Evolutionary conservation across 92 coral and sea anemone species (phyloP).

Genomic region (Montipora capitata): DNA sequence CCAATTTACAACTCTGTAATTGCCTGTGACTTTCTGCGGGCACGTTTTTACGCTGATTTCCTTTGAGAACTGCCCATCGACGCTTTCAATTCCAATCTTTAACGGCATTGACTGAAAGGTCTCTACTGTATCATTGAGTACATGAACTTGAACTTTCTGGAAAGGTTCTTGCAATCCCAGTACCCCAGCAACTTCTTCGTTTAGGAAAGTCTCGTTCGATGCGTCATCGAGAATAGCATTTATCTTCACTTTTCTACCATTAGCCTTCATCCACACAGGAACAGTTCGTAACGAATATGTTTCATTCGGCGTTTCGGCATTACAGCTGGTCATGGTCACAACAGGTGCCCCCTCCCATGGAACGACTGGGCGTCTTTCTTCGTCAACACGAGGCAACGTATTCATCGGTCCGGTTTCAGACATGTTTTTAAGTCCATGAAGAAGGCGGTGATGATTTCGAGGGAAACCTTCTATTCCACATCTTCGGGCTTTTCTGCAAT

Average conservation of each 20-base stretch:
- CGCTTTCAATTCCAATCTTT: no score
- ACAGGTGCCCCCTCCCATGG: not conserved
- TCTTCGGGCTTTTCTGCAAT: constrained; percentile 8
- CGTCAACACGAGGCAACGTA: not conserved
- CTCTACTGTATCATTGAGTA: no score
- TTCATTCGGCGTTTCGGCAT: constrained; percentile 25
- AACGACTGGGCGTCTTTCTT: not conserved
- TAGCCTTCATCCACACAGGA: constrained; percentile 63
- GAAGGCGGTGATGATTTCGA: not conserved
- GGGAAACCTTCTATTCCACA: constrained; percentile 16
- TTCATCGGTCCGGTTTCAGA: not conserved
- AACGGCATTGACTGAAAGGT: no score
- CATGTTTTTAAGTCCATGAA: not conserved
- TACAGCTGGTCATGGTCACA: constrained; percentile 9
- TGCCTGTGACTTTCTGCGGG: constrained; percentile 48
- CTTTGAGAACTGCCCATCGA: not conserved
- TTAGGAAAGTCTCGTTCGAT: no score
- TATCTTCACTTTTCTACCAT: constrained; percentile 44
- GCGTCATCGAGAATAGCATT: constrained; percentile 10
- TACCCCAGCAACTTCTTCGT: constrained; percentile 8
- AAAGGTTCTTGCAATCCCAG: constrained; percentile 50
- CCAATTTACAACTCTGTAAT: constrained; percentile 9
- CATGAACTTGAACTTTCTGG: not conserved
- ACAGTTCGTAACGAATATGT: constrained; percentile 35
- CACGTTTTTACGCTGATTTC: constrained; percentile 59